Evolutionary conservation across 2,797 vertebrate genomes (phyloP), one percentile per base, ranked within the genome.

Genomic region (Bovichtus variegatus): DNA sequence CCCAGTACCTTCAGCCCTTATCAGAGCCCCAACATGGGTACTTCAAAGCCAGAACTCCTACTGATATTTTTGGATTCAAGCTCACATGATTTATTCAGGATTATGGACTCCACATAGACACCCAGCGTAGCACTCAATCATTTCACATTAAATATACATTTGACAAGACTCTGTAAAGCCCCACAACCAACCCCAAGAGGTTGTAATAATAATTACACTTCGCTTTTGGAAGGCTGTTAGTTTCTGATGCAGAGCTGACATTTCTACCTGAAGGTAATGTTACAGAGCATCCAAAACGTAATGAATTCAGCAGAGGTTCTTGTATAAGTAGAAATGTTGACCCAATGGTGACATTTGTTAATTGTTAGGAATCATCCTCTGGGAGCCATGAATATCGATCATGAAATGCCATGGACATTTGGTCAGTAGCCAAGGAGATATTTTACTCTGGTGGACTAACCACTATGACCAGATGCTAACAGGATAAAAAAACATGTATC

Each of bases 1-100:
- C 63, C 79, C 23, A 25, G 8, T n/a, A 41, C 23, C 3, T 18
- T 46, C 47, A 46, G 15, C 18, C 16, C 27, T 44, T 47, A 8
- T 46, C n/a, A 60, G 23, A 66, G 46, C 25, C 12, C 1, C 1
- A 71, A 57, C 13, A 31, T 21, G 16, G 38, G 19, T n/a, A 69
- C 25, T 40, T 50, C 46, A 38, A 44, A 23, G 38, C 15, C 23
- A 9, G n/a, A 58, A 43, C 6, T 54, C 3, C 34, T 10, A 7
- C 11, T 41, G 29, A 38, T 55, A 44, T n/a, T 41, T 63, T 47
- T 78, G n/a, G 44, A 80, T 27, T 64, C 7, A 44, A 61, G 38
- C 2, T 50, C 15, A 23, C 3, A 1, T 34, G 11, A 47, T 62
- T 54, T n/a, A 13, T 59, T 23, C 9, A 49, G 27, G 60, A 55